phyloP scores from a whole-genome alignment of 2,797 vertebrate species.

The Xiphorhynchus erythropygius region DNA sequence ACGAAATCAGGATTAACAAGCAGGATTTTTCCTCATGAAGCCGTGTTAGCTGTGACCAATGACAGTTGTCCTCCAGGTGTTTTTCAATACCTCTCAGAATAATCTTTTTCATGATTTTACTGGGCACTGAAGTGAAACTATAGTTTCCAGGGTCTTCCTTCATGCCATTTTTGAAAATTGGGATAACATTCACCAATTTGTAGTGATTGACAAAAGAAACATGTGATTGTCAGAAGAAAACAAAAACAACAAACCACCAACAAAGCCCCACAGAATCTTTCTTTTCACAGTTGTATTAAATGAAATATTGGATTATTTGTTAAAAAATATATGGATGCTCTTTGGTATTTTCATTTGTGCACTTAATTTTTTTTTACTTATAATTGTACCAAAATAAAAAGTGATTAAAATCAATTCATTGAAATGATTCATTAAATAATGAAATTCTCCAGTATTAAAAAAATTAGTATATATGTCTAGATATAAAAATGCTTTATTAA shows the following conservation, averaged over 20 bases:
- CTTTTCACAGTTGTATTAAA: not conserved
- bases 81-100: not conserved
- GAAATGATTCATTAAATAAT: not conserved
- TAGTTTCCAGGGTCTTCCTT: not conserved
- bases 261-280: fast-evolving
- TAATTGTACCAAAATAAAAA: not conserved
- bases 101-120: not conserved
- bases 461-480: not conserved
- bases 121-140: not conserved
- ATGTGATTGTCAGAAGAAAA: not conserved
- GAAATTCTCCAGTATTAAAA: not conserved
- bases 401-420: not conserved
- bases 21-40: not conserved
- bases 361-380: not conserved
- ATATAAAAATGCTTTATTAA: not conserved
- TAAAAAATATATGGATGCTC: not conserved
- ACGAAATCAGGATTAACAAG: not conserved
- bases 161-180: not conserved
- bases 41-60: too few relatives aligned
- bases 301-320: not conserved
- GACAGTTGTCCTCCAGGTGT: not conserved
- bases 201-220: not conserved
- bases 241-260: not conserved
- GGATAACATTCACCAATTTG: not conserved
- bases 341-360: not conserved